Base-by-base conservation (phyloP, 2,113 vertebrate species). In the Melozone crissalis region DNA sequence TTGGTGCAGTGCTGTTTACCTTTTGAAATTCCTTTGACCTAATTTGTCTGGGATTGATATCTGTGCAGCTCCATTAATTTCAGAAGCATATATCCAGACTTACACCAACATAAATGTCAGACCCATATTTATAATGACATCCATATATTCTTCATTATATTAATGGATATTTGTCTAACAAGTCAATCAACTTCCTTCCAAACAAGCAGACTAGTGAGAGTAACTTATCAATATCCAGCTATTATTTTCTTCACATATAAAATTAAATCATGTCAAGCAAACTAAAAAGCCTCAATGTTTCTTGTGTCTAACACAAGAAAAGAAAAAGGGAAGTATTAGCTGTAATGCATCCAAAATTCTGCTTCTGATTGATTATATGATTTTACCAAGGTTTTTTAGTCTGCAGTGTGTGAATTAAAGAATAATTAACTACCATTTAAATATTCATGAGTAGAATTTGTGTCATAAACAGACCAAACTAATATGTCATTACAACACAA, bases 281-380 rank as follows among this genome's bases (percentile, higher is more conserved):
- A 76, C 33, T 31, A 57, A 91, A 95, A 89, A 44, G 43, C 26
- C 8, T 85, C 55, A 31, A 15, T 63, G 14, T 71, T 93, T 94
- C 59, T 87, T 92, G 30, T 75, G 13, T 89, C 31, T 76, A 86
- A 74, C 7, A 46, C 1, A 33, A 26, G 5, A 22, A 46, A 30
- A 31, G 8, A 11, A 63, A 61, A 31, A 10, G 8, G 5, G 21
- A 93, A 59, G 31, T 71, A 23, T 91, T 91, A 73, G 55, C 33
- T 61, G 41, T 80, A 58, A 81, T 37, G 74, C 68, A 90, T 94
- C 67, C 68, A 96, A 91, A 95, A 92, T 95, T 84, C 89, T 88
- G 88, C 68, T 95, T 93, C 80, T 93, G 72, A 73, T 94, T 49
- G 71, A 92, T 79, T 81, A 85, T 76, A 89, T 89, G 3, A 80